phyloP scores from a whole-genome alignment of 2,888 invertebrate genomes.

The Panorpa germanica region DNA sequence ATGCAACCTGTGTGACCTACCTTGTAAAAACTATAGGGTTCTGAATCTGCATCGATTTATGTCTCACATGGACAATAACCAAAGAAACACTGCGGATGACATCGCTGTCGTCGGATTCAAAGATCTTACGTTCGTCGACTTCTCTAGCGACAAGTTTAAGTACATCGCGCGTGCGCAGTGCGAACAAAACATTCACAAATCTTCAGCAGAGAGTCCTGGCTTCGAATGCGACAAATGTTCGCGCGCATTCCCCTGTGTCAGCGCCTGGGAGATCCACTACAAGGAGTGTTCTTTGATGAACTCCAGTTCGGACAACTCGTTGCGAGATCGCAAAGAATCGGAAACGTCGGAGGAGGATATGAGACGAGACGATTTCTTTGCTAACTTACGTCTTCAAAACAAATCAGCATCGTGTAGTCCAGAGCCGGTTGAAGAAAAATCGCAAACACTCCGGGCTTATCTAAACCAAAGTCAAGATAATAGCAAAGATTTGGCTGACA shows the following conservation, averaged over 20 bases:
- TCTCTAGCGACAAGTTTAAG: constrained; percentile 60
- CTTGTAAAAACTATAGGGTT: constrained; percentile 53
- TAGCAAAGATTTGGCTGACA: constrained; percentile 65
- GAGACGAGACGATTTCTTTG: constrained; percentile 61
- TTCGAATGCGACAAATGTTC: constrained; percentile 52
- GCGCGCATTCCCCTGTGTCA: constrained; percentile 49
- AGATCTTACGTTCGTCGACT: constrained; percentile 60
- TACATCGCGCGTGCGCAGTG: constrained; percentile 55
- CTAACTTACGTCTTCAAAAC: constrained; percentile 58
- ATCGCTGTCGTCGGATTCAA: constrained; percentile 44
- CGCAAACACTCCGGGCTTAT: constrained; percentile 14
- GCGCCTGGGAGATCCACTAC: constrained; percentile 46
- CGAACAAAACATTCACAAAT: constrained; percentile 44
- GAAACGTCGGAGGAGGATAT: constrained; percentile 33
- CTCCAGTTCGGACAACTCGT: constrained; percentile 7
- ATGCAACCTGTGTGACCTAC: constrained; percentile 52
- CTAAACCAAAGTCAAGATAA: constrained; percentile 29
- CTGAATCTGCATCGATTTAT: constrained; percentile 50
- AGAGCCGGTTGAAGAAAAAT: constrained; percentile 22
- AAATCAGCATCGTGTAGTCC: constrained; percentile 34
- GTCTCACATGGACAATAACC: constrained; percentile 27
- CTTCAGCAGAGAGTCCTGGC: constrained; percentile 33
- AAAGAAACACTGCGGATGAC: constrained; percentile 16
- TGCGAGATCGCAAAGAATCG: constrained; percentile 15
- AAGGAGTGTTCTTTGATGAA: constrained; percentile 24